Conservation (phyloP, 2,888 invertebrate genomes). For the Mesochorus sp. region DNA sequence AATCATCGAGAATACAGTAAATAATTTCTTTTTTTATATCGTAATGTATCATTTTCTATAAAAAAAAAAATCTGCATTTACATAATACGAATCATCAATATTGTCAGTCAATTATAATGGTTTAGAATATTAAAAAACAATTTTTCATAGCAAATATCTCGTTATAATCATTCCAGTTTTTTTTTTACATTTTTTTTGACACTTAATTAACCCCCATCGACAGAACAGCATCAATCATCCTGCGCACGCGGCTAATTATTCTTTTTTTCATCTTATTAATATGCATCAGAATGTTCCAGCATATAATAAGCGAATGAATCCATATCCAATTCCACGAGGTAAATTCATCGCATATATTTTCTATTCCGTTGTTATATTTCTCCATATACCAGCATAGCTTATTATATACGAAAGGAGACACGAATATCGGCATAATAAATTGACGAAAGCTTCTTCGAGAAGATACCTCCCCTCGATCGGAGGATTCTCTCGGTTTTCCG, state of each 20-base stretch:
- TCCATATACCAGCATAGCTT: conserved; percentile 5
- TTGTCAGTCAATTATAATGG: too few species aligned
- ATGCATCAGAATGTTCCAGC: neutral
- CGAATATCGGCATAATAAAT: conserved; percentile 49
- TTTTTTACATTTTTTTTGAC: too few species aligned
- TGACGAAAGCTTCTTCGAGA: conserved; percentile 33
- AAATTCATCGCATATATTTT: conserved; percentile 9
- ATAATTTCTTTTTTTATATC: too few species aligned
- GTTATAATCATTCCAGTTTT: too few species aligned
- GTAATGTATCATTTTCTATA: too few species aligned
- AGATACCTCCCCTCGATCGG: conserved; percentile 63
- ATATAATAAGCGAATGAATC: neutral
- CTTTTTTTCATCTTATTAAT: neutral
- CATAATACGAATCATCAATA: too few species aligned
- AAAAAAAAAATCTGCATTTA: too few species aligned
- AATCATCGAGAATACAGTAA: too few species aligned
- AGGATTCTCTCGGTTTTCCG: conserved; percentile 70
- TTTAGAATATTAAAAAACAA: too few species aligned
- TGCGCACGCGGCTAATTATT: neutral
- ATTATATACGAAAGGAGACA: conserved; percentile 13
- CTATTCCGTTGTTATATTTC: conserved; percentile 11
- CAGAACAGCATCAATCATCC: neutral
- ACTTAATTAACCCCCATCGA: neutral
- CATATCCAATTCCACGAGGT: conserved; percentile 19
- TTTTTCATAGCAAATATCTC: too few species aligned